Base-by-base conservation (phyloP, 2,888 invertebrate genomes). In the Drosophila affinis region DNA sequence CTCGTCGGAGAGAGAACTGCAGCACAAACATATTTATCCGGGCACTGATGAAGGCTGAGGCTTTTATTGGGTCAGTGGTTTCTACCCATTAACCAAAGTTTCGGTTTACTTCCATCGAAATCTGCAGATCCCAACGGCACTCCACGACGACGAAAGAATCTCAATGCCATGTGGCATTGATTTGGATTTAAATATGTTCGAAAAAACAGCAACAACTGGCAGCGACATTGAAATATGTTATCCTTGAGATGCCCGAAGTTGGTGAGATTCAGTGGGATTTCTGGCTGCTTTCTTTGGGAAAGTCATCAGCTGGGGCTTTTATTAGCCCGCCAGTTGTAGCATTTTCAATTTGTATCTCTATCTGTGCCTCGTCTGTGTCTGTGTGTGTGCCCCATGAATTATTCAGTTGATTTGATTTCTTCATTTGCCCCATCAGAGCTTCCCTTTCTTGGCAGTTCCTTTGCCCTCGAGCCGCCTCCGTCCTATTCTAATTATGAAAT, bases 361-460 rank as follows among this genome's bases (percentile, higher is more conserved):
- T 64, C 65, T 34, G 34, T 64, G 49, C 45, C 65, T 32, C 29
- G 29, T 27, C 27, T 2, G 1, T 27, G 27, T 27, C 32, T 32
- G 17, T 24, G 32, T n/a, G 39, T 65, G 55, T 65, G 55, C 27
- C 65, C 49, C n/a, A 55, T 67, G 34, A 67, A 67, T 67, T 65
- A 67, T 67, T 67, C 65, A 65, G 49, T 17, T 45, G 55, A 65
- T 54, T 67, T 65, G 56, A 67, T 65, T 65, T 67, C 65, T 51
- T 65, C 49, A 45, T 45, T 56, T 44, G 55, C 45, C 45, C 55
- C 9, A 14, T 44, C 55, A 27, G 24, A 18, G 44, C 12, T 21
- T 21, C 21, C 21, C 29, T 9, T 45, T 27, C 55, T 49, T 18
- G 18, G 44, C 34, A 67, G 12, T 51, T 14, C 32, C 21, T 34